Base-by-base conservation (phyloP, 2,797 vertebrate species). In the Lerista edwardsae region DNA sequence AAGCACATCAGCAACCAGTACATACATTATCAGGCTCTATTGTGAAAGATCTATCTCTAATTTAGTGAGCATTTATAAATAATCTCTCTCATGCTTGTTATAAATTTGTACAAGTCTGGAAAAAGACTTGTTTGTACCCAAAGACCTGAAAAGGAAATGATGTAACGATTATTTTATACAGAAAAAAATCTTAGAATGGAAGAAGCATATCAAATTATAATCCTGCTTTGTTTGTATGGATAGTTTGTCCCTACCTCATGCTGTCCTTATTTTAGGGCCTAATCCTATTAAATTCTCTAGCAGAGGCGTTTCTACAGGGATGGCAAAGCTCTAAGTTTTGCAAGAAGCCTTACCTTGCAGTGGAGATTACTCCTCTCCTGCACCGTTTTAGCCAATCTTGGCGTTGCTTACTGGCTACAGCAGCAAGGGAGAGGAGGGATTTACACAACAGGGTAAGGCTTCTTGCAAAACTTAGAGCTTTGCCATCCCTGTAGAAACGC, bases 161-260 rank as follows among this genome's bases (percentile, higher is more conserved):
- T 55, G 9, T 27, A 39, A 15, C 55, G 21, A 71, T 80, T 9
- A n/a, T 41, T 41, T 21, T 55, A 39, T 71, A 59, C 23, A 39
- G 25, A 15, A 6, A 80, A 39, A 69, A 7, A 25, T 83, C 79
- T 19, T 47, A 2, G 0, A 0, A 0, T 0, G 0, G 82, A 19
- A 57, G 1, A 67, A 62, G 10, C 14, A 68, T 76, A 67, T 69
- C 23, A 76, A 76, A 39, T 17, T 76, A 34, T 11, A 62, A 34
- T 21, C 27, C 2, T 17, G 15, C 34, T 41, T 1, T 1, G 59
- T 84, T 83, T 36, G 3, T 57, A 55, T 61, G 27, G 57, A 23
- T 0, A 41, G 6, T 27, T 10, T 0, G 1, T 1, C 41, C 12
- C 36, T 39, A 19, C 2, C 1, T 1, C 2, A 80, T 1, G 23